Percentiles rank a stretch among this genome's conserved stretches.
Conservation (phyloP, 2,113 vertebrate species). For the Alligator mississippiensis region DNA sequence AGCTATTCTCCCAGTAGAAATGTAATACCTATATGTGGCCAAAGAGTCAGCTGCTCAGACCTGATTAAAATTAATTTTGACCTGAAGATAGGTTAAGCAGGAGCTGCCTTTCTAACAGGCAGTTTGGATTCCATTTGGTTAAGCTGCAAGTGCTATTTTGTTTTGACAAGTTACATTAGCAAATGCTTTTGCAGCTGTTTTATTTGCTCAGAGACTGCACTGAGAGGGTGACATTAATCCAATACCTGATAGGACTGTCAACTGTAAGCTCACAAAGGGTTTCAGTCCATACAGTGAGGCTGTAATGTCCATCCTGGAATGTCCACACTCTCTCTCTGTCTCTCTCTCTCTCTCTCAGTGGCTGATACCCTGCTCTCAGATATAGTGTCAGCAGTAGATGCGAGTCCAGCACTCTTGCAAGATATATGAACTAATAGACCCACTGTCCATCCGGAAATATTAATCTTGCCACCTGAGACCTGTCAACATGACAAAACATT, state of each 20-base stretch:
- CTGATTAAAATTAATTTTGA: background rate
- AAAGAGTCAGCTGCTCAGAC: background rate
- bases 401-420: background rate
- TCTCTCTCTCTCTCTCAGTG: background rate
- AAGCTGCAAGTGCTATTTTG: background rate
- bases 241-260: background rate
- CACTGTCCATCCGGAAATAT: background rate
- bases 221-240: background rate
- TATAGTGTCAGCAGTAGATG: background rate
- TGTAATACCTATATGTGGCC: too few relatives aligned
- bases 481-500: background rate
- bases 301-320: background rate
- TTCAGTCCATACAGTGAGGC: accelerated
- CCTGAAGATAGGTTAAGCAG: background rate
- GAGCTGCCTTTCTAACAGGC: background rate
- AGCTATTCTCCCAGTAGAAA: too few relatives aligned
- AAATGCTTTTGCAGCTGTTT: background rate
- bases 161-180: accelerated
- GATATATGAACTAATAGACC: too few relatives aligned
- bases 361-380: background rate
- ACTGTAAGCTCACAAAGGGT: accelerated
- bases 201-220: background rate
- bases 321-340: too few relatives aligned
- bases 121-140: background rate
- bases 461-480: background rate